These are phyloP conservation scores for Microcebus ravelobensis DNA, from an alignment of 2,113 vertebrate species.

Conservation along the genomic window DNA sequence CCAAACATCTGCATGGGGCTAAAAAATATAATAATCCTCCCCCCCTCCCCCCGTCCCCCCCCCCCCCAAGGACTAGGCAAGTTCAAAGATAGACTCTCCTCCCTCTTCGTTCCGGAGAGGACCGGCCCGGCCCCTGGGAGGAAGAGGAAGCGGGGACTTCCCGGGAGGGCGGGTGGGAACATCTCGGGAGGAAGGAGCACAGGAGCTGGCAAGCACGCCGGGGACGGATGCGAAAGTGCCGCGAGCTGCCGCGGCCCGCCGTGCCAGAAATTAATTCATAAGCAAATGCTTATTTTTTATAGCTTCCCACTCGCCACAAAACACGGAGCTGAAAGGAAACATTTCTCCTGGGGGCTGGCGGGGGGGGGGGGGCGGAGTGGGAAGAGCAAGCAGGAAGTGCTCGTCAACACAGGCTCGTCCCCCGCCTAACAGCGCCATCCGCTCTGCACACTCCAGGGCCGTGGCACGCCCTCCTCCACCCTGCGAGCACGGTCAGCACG, in stretches of 20 bases:
- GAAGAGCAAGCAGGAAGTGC: background rate
- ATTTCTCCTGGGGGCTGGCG: constrained; percentile 40
- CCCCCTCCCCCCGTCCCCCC: no score
- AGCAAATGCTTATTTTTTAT: constrained; percentile 42
- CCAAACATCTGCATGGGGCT: rapidly evolving
- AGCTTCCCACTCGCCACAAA: constrained; percentile 61
- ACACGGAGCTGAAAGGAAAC: constrained; percentile 46
- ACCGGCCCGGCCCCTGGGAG: background rate
- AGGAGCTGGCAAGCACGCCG: constrained; percentile 34
- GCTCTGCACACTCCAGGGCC: background rate
- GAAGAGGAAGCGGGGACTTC: background rate
- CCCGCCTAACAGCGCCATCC: background rate
- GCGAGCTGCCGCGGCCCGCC: background rate
- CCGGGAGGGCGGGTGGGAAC: constrained; percentile 51
- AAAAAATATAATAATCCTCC: no score
- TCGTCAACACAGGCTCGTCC: background rate
- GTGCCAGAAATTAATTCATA: constrained; percentile 73
- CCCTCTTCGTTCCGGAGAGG: background rate
- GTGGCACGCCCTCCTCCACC: background rate
- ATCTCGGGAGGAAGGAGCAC: constrained; percentile 47
- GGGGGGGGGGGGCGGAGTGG: background rate
- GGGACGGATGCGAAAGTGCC: background rate
- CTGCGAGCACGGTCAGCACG: background rate
- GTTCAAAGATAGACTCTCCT: background rate
- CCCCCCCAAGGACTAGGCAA: background rate